phyloP scores from a whole-genome alignment of 2,113 vertebrate genomes.

The Piprites chloris region DNA sequence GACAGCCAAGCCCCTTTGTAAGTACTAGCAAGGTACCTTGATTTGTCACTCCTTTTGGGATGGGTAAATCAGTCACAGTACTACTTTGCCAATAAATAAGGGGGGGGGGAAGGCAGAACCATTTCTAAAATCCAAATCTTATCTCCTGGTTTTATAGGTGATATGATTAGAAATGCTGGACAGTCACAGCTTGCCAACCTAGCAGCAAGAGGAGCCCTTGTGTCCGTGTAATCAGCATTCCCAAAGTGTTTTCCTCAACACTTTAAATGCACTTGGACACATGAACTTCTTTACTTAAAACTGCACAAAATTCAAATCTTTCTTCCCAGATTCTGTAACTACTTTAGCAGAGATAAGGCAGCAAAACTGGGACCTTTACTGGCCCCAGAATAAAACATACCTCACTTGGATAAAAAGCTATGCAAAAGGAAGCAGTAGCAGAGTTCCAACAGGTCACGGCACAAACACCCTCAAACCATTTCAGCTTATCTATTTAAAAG shows the following conservation, averaged over 20 bases:
- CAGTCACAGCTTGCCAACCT: background rate
- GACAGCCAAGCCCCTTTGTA: background rate
- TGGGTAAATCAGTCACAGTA: background rate
- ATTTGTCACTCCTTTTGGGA: background rate
- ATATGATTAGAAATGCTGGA: background rate
- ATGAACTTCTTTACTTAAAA: background rate
- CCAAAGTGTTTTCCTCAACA: background rate
- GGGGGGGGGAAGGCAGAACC: too few relatives aligned
- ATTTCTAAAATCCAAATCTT: background rate
- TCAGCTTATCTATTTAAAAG: background rate
- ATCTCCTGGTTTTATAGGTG: background rate
- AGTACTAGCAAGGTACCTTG: background rate
- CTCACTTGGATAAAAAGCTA: background rate
- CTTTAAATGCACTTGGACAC: background rate
- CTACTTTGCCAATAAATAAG: background rate
- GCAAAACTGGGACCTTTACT: background rate
- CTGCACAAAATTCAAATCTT: background rate
- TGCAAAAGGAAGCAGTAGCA: background rate
- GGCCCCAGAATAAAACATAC: background rate
- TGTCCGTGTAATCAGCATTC: background rate
- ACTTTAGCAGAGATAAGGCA: background rate
- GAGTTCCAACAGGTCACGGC: background rate
- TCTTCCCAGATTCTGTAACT: background rate
- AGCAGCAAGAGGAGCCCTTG: background rate
- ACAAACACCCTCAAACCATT: background rate